These are phyloP conservation scores for Chloroceryle aenea DNA, from an alignment of 2,113 vertebrate species.

Conservation along the genomic window DNA sequence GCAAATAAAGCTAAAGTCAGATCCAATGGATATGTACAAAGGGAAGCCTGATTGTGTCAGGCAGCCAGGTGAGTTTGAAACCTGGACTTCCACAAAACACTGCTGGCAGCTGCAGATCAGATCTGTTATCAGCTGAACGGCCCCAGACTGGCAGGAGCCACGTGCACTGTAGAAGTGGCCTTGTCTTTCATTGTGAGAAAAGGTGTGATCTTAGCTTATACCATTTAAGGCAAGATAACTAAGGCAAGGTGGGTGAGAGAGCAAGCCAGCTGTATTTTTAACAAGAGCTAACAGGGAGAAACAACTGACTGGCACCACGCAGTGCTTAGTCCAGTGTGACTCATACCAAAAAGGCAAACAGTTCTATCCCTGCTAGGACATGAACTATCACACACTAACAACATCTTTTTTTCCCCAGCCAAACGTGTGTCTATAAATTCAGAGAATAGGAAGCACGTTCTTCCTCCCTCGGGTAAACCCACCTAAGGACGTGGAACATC, in stretches of 20 bases:
- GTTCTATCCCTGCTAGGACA: not conserved
- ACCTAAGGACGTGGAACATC: not conserved
- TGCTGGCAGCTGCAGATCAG: not conserved
- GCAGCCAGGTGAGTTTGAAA: not conserved
- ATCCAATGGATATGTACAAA: not conserved
- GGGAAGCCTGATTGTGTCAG: not conserved
- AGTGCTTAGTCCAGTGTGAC: not conserved
- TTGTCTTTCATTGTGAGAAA: not conserved
- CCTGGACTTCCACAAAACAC: not conserved
- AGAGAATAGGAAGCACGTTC: not conserved
- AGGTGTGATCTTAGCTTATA: not conserved
- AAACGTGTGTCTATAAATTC: not conserved
- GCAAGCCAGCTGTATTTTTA: not conserved
- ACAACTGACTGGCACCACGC: not conserved
- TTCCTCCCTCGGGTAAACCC: not conserved
- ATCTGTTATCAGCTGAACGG: rapidly evolving
- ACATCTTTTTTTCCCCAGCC: not conserved
- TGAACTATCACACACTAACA: not conserved
- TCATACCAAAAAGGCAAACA: not conserved
- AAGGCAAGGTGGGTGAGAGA: not conserved
- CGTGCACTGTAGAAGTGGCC: rapidly evolving
- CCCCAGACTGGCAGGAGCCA: not conserved
- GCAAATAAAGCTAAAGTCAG: not conserved
- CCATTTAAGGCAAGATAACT: not conserved
- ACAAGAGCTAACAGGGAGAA: not conserved